A percentile compares a stretch with the other conserved stretches of the same genome.
These are phyloP conservation scores for Drosophila trichaetosa DNA, from an alignment of 2,888 invertebrate species.

Conservation along the genomic window DNA sequence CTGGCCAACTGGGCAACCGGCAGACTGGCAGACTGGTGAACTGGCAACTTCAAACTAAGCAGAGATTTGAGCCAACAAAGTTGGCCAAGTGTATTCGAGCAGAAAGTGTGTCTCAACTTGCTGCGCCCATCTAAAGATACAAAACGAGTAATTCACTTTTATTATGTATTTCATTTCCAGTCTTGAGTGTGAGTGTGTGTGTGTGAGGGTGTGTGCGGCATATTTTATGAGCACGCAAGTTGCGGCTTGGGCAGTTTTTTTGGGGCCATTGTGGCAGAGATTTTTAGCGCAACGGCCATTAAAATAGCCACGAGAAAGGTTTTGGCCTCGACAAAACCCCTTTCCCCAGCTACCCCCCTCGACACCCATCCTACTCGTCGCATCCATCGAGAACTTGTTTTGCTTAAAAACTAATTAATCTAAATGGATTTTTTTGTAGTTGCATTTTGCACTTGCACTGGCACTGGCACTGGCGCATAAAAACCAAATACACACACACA, in stretches of 20 bases:
- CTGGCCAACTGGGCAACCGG: slow-evolving; percentile 15
- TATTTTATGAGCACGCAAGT: slow-evolving; percentile 50
- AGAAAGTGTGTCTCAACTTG: slow-evolving; percentile 71
- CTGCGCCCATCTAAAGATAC: slow-evolving; percentile 38
- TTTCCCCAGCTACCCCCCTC: neutral
- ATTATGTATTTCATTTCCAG: slow-evolving; percentile 54
- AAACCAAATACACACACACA: slow-evolving; percentile 47
- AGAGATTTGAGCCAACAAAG: slow-evolving; percentile 57
- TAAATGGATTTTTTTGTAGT: slow-evolving; percentile 74
- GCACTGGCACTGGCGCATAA: slow-evolving; percentile 53
- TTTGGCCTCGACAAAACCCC: slow-evolving; percentile 4
- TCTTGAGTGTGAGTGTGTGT: slow-evolving; percentile 4
- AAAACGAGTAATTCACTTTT: slow-evolving; percentile 59
- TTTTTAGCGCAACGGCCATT: slow-evolving; percentile 37
- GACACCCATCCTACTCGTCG: neutral
- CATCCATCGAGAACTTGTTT: slow-evolving; percentile 39
- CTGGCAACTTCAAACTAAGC: slow-evolving; percentile 39
- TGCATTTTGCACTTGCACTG: slow-evolving; percentile 44
- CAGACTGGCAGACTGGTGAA: neutral
- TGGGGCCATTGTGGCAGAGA: slow-evolving; percentile 37
- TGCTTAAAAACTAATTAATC: slow-evolving; percentile 79
- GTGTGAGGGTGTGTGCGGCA: slow-evolving; percentile 20
- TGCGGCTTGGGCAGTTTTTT: slow-evolving; percentile 22
- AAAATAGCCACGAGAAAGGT: slow-evolving; percentile 42
- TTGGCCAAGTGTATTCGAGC: slow-evolving; percentile 76